phyloP scores from a whole-genome alignment of 2,113 vertebrate genomes.

The Platanista minor region DNA sequence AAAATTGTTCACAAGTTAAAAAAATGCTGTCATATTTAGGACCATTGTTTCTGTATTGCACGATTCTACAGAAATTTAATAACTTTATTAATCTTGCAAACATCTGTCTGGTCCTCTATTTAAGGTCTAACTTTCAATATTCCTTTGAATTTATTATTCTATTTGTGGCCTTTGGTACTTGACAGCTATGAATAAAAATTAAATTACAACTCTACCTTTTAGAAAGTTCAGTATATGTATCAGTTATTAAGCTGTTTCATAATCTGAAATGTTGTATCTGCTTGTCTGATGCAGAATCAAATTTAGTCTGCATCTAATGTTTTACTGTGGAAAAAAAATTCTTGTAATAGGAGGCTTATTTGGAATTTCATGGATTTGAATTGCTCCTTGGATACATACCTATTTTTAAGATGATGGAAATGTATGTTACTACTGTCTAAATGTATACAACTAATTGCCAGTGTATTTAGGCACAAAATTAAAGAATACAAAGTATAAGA shows the following conservation, averaged over 20 bases:
- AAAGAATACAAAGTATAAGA: neutral
- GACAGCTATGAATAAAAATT: slow-evolving; percentile 55
- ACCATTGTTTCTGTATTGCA: neutral
- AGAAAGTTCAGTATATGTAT: neutral
- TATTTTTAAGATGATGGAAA: neutral
- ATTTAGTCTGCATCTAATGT: neutral
- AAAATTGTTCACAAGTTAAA: neutral
- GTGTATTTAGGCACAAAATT: neutral
- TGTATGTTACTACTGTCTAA: neutral
- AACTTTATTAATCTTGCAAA: slow-evolving; percentile 50
- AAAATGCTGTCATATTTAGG: neutral
- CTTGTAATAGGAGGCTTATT: neutral
- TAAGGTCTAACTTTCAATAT: slow-evolving; percentile 54
- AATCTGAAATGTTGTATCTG: neutral
- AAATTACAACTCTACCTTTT: slow-evolving; percentile 40
- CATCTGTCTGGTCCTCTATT: slow-evolving; percentile 1
- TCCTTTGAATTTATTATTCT: slow-evolving; percentile 51
- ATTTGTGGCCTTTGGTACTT: slow-evolving; percentile 41
- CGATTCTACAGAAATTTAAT: slow-evolving; percentile 44
- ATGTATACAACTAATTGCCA: neutral
- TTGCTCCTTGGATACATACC: neutral
- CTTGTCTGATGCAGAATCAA: neutral
- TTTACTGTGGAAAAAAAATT: neutral
- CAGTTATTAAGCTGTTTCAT: slow-evolving; percentile 44
- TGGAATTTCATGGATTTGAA: neutral